Evolutionary conservation across 2,888 invertebrate genomes (phyloP).

Genomic region (Lasioglossum vierecki): DNA sequence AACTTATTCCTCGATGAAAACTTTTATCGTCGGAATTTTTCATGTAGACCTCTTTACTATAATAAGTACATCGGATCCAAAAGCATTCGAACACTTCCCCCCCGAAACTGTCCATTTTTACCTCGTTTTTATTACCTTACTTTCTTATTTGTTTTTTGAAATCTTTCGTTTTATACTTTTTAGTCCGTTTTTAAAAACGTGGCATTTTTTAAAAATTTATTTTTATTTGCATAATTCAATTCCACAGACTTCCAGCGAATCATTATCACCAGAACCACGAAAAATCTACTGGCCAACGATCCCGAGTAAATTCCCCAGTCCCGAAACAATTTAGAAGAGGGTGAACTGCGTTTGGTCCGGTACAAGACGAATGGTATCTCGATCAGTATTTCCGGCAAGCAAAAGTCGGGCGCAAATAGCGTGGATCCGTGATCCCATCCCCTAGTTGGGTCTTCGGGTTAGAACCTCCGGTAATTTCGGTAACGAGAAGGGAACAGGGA

Average conservation of each 20-base stretch:
- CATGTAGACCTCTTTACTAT: background rate
- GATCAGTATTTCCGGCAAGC: background rate
- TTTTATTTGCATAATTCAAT: background rate
- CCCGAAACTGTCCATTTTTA: background rate
- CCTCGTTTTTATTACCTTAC: too few species aligned
- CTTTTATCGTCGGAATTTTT: background rate
- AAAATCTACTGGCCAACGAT: background rate
- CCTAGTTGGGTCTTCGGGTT: background rate
- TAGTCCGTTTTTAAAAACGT: too few species aligned
- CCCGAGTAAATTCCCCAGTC: background rate
- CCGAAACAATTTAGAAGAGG: background rate
- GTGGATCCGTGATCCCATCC: slow-evolving; percentile 8
- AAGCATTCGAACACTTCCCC: background rate
- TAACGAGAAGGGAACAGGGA: slow-evolving; percentile 26
- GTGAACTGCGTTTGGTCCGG: background rate
- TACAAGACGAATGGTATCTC: background rate
- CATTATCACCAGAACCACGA: background rate
- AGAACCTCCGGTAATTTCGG: slow-evolving; percentile 35
- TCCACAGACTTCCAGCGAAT: background rate
- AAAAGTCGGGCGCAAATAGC: background rate
- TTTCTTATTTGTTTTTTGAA: too few species aligned
- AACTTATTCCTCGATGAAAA: background rate
- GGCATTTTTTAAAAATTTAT: too few species aligned
- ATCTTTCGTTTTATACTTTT: too few species aligned
- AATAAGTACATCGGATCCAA: background rate